phyloP scores from a whole-genome alignment of 2,888 invertebrate species.

The Brachypterus glaber region DNA sequence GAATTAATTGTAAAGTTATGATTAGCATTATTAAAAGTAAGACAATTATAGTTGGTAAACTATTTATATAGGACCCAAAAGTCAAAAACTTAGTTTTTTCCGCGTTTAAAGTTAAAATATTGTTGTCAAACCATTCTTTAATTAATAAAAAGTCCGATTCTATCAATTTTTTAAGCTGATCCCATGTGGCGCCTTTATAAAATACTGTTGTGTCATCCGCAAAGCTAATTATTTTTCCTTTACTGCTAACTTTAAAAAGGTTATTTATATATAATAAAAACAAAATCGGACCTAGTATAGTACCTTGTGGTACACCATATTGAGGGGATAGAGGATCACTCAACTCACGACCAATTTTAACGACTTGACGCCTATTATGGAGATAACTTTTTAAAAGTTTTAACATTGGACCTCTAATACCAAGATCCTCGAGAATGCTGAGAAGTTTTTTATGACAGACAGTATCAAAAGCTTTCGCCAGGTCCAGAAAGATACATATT shows the following conservation, averaged over 20 bases:
- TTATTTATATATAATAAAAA: not conserved
- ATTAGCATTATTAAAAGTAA: not conserved
- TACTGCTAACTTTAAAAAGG: not conserved
- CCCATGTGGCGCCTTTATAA: not conserved
- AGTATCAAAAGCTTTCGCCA: not conserved
- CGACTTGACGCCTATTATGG: not conserved
- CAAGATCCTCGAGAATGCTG: not conserved
- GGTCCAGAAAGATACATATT: not conserved
- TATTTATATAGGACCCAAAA: not conserved
- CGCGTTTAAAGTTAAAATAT: not conserved
- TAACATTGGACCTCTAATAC: not conserved
- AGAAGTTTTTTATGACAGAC: not conserved
- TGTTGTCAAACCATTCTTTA: not conserved
- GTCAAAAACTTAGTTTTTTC: not conserved
- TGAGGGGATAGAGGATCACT: no score
- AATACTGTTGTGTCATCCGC: no score
- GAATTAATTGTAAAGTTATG: not conserved
- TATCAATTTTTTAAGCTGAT: not conserved
- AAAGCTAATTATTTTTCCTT: no score
- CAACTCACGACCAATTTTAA: no score
- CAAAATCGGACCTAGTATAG: not conserved
- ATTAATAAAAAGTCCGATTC: not conserved
- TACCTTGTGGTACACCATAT: not conserved
- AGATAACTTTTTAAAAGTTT: not conserved
- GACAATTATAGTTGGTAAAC: no score